Evolutionary conservation across 2,888 invertebrate species (phyloP).

Genomic region (Tinea pellionella): DNA sequence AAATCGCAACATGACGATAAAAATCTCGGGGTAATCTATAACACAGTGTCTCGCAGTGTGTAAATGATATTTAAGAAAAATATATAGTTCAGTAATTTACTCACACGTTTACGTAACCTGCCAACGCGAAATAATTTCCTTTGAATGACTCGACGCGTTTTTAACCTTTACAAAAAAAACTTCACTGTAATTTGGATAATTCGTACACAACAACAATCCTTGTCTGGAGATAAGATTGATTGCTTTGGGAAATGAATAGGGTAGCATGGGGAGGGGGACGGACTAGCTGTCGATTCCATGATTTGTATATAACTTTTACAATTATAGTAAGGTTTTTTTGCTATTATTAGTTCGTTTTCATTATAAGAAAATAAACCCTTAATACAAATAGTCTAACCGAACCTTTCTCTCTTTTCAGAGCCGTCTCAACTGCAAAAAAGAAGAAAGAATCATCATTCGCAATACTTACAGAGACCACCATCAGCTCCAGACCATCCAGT

Average conservation of each 20-base stretch:
- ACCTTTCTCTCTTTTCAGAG: constrained; percentile 29
- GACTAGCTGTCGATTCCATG: background rate
- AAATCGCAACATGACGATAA: too few species aligned
- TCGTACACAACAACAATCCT: background rate
- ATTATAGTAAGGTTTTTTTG: too few species aligned
- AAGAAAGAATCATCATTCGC: constrained; percentile 77
- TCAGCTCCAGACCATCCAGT: constrained; percentile 57
- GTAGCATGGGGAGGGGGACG: background rate
- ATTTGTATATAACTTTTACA: too few species aligned
- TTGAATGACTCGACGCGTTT: background rate
- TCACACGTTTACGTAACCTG: too few species aligned
- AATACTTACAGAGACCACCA: constrained; percentile 72
- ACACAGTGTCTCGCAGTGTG: too few species aligned
- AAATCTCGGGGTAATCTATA: too few species aligned
- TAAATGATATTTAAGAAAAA: too few species aligned
- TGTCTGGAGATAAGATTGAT: constrained; percentile 1
- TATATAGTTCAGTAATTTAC: too few species aligned
- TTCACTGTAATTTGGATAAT: background rate
- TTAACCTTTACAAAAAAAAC: background rate
- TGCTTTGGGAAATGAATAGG: background rate
- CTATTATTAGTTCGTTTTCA: too few species aligned
- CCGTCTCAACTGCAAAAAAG: constrained; percentile 60
- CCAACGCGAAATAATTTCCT: background rate
- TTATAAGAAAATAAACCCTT: too few species aligned
- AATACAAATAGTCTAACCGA: too few species aligned